phyloP scores from a whole-genome alignment of 2,797 vertebrate species.

The Allobates femoralis region DNA sequence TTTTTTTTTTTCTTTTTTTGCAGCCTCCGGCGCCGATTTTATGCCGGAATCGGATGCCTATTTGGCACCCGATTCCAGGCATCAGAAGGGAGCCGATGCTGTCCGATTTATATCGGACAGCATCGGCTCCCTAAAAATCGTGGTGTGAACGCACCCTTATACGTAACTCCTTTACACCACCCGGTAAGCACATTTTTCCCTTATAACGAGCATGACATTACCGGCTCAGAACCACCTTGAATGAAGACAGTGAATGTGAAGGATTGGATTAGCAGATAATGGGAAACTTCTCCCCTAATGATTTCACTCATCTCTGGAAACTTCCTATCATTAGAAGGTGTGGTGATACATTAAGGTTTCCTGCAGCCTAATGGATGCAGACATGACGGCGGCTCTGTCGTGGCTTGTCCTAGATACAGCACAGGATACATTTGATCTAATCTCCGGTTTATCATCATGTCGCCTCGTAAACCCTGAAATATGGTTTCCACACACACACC shows the following conservation, averaged over 20 bases:
- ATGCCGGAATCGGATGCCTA: too few species aligned
- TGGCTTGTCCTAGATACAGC: slow-evolving; percentile 8
- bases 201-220: not conserved
- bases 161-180: not conserved
- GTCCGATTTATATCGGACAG: too few species aligned
- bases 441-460: not conserved
- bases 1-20: too few species aligned
- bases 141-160: too few species aligned
- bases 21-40: too few species aligned
- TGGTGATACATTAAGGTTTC: slow-evolving; percentile 21
- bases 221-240: not conserved
- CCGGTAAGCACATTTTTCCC: not conserved
- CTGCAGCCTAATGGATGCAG: not conserved
- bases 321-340: slow-evolving; percentile 25
- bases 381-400: slow-evolving; percentile 3
- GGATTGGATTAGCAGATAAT: not conserved
- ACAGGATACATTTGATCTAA: slow-evolving; percentile 12
- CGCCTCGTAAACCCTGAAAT: not conserved
- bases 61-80: too few species aligned
- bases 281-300: not conserved
- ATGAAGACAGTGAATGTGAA: not conserved
- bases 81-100: too few species aligned
- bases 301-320: not conserved
- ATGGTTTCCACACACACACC: not conserved
- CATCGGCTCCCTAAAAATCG: too few species aligned